Evolutionary conservation across 2,797 vertebrate species (phyloP).

Genomic region (Catostomus latipinnis): DNA sequence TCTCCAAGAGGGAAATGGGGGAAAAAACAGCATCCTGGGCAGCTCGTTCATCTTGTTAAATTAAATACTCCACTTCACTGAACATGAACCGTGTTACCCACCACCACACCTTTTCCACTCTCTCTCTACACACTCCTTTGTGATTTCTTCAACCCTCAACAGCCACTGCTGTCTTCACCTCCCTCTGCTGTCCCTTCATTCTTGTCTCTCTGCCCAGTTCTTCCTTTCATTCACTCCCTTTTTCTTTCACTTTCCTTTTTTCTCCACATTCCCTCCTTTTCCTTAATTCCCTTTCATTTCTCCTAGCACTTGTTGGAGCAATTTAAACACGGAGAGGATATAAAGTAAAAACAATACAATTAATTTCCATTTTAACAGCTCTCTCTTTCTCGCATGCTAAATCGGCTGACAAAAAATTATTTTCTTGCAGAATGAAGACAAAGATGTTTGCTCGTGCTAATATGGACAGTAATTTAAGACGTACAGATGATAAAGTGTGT

Average conservation of each 20-base stretch:
- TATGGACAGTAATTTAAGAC: constrained; percentile 82
- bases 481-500: constrained; percentile 68
- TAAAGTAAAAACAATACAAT: constrained; percentile 80
- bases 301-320: constrained; percentile 52
- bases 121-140: constrained; percentile 52
- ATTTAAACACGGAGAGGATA: constrained; percentile 68
- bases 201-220: constrained; percentile 57
- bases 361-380: constrained; percentile 67
- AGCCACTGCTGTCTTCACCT: constrained; percentile 60
- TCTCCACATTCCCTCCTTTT: neutral
- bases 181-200: constrained; percentile 59
- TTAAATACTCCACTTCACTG: constrained; percentile 82
- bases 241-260: neutral
- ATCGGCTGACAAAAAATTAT: constrained; percentile 76
- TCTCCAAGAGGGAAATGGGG: constrained; percentile 47
- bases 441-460: constrained; percentile 79
- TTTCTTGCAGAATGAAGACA: constrained; percentile 77
- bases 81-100: constrained; percentile 71
- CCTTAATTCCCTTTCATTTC: constrained; percentile 5
- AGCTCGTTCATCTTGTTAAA: constrained; percentile 83
- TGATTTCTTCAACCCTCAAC: constrained; percentile 55
- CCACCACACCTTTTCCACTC: constrained; percentile 33
- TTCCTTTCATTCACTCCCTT: constrained; percentile 31
- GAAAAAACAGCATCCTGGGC: constrained; percentile 67
- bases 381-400: constrained; percentile 68